Evolutionary conservation across 2,888 invertebrate genomes (phyloP).

Genomic region (Aplocera efformata): DNA sequence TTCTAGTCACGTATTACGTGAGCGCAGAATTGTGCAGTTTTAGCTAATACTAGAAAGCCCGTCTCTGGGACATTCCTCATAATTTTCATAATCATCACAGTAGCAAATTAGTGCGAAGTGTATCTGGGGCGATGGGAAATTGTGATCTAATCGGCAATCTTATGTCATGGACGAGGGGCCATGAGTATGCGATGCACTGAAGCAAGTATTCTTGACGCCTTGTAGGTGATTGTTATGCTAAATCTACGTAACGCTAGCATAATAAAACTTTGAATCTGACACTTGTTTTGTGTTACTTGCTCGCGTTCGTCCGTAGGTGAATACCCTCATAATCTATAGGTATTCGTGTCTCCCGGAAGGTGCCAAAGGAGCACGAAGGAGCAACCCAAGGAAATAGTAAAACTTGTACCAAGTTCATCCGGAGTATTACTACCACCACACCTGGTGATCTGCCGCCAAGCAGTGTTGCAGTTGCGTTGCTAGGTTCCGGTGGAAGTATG

Average conservation of each 20-base stretch:
- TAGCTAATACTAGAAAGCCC: constrained; percentile 56
- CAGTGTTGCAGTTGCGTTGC: too few species aligned
- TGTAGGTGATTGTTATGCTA: constrained; percentile 9
- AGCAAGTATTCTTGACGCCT: constrained; percentile 1
- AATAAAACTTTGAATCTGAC: too few species aligned
- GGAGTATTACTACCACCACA: too few species aligned
- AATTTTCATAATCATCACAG: constrained; percentile 49
- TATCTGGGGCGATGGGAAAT: constrained; percentile 40
- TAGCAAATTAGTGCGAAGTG: constrained; percentile 50
- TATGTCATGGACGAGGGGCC: constrained; percentile 48
- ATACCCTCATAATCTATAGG: too few species aligned
- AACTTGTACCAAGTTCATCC: too few species aligned
- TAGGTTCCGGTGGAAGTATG: too few species aligned
- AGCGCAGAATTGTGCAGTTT: constrained; percentile 51
- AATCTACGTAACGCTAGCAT: not conserved
- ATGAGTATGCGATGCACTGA: constrained; percentile 12
- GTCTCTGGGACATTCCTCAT: constrained; percentile 41
- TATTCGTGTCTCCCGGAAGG: too few species aligned
- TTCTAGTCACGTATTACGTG: constrained; percentile 64
- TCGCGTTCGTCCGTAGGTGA: too few species aligned
- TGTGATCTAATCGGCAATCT: constrained; percentile 57
- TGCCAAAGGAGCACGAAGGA: too few species aligned
- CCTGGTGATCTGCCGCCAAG: too few species aligned
- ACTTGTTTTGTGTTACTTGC: too few species aligned
- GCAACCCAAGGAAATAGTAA: too few species aligned